Conservation (phyloP, 2,888 invertebrate species). For the Rhagophthalmus giganteus region DNA sequence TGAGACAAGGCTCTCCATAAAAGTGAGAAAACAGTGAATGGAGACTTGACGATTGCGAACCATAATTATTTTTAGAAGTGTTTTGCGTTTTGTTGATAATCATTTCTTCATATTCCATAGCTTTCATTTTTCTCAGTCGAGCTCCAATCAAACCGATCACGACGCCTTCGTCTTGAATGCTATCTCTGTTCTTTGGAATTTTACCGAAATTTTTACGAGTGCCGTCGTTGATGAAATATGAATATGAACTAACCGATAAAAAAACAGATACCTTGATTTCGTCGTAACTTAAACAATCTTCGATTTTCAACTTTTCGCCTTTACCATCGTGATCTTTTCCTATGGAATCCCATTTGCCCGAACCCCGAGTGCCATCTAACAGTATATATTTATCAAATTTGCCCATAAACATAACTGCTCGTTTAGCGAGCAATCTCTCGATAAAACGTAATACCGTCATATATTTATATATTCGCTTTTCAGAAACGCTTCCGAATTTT, state of each 20-base stretch:
- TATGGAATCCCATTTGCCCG: conserved; percentile 59
- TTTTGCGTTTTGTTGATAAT: conserved; percentile 58
- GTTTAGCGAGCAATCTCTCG: conserved; percentile 58
- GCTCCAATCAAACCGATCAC: conserved; percentile 58
- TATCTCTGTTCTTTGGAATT: conserved; percentile 47
- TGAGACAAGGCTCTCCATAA: conserved; percentile 37
- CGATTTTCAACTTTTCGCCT: conserved; percentile 55
- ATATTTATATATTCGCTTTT: conserved; percentile 51
- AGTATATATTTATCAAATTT: conserved; percentile 38
- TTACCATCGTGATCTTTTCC: conserved; percentile 58
- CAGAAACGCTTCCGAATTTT: conserved; percentile 39
- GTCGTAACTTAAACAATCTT: conserved; percentile 61
- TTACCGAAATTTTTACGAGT: conserved; percentile 59
- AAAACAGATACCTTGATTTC: conserved; percentile 63
- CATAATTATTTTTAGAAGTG: conserved; percentile 57
- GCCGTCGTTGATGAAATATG: conserved; percentile 63
- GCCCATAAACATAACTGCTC: conserved; percentile 58
- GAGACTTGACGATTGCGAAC: conserved; percentile 33
- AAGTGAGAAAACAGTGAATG: conserved; percentile 45
- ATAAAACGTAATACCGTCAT: conserved; percentile 57
- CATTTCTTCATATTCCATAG: conserved; percentile 61
- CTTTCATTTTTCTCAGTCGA: conserved; percentile 54
- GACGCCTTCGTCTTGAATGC: conserved; percentile 57
- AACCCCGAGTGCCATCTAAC: conserved; percentile 53
- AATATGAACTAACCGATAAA: conserved; percentile 60